A percentile compares a stretch with the other conserved stretches of the same genome.
Evolutionary conservation across 2,113 vertebrate species (phyloP).

Genomic region (Sinocyclocheilus rhinocerous): DNA sequence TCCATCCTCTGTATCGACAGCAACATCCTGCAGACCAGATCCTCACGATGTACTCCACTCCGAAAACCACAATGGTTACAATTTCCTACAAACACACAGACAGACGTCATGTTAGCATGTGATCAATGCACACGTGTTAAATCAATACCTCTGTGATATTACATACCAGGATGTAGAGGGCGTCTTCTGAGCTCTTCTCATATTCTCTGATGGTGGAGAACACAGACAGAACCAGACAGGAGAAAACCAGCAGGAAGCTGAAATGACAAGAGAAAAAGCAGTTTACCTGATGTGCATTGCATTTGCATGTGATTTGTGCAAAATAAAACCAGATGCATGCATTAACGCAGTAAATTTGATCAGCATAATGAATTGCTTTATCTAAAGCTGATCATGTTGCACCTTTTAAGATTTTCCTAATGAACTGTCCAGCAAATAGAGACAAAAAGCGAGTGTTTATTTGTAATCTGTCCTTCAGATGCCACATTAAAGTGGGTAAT

Average conservation of each 20-base stretch:
- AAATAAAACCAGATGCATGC: background rate
- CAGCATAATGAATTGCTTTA: background rate
- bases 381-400: background rate
- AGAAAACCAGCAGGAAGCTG: constrained; percentile 96
- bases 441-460: background rate
- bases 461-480: constrained; percentile 12
- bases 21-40: constrained; percentile 97
- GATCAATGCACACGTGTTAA: background rate
- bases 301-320: background rate
- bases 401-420: background rate
- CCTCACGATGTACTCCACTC: constrained; percentile 94
- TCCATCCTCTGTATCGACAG: constrained; percentile 94
- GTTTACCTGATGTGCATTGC: background rate
- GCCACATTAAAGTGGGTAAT: constrained; percentile 17
- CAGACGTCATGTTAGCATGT: background rate
- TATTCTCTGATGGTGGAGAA: constrained; percentile 98
- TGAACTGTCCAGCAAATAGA: background rate
- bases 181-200: constrained; percentile 95
- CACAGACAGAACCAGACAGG: constrained; percentile 94
- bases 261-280: background rate
- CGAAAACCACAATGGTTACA: constrained; percentile 96
- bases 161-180: constrained; percentile 93
- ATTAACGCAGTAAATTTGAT: background rate
- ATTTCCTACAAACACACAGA: constrained; percentile 82
- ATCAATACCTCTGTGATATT: background rate